Evolutionary conservation across 35 echinoderm and acorn worm genomes (phyloP).

Genomic region (Eucidaris tribuloides): DNA sequence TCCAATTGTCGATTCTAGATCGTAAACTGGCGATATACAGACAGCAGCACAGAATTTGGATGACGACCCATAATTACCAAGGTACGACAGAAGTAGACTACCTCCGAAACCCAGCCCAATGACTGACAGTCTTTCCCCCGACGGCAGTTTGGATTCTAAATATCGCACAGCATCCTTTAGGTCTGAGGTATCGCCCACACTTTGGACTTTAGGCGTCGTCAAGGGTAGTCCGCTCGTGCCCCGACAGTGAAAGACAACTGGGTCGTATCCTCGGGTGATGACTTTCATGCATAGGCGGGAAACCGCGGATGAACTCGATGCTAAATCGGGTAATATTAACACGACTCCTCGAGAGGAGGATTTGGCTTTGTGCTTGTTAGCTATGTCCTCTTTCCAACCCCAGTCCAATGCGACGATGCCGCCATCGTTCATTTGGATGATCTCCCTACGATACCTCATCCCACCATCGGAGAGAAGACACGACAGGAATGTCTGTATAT

Average conservation of each 20-base stretch:
- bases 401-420: constrained; percentile 81
- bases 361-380: neutral
- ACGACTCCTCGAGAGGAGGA: constrained; percentile 33
- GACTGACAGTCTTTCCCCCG: constrained; percentile 42
- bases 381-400: neutral
- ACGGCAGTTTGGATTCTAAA: constrained; percentile 25
- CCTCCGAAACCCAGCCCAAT: constrained; percentile 64
- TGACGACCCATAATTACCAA: constrained; percentile 92
- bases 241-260: constrained; percentile 72
- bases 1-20: constrained; percentile 40
- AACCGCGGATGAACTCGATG: constrained; percentile 11
- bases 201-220: constrained; percentile 75
- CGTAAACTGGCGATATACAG: constrained; percentile 83
- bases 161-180: constrained; percentile 71
- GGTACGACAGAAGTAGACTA: constrained; percentile 65
- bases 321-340: constrained; percentile 60
- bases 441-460: constrained; percentile 41
- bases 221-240: constrained; percentile 63
- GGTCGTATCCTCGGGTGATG: constrained; percentile 37
- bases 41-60: constrained; percentile 66
- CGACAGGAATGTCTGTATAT: constrained; percentile 32
- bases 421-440: constrained; percentile 66
- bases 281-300: constrained; percentile 48
- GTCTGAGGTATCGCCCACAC: constrained; percentile 75
- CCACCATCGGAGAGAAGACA: constrained; percentile 15